Base-by-base conservation (phyloP, 2,888 invertebrate genomes). In the Perizoma flavofasciatum region DNA sequence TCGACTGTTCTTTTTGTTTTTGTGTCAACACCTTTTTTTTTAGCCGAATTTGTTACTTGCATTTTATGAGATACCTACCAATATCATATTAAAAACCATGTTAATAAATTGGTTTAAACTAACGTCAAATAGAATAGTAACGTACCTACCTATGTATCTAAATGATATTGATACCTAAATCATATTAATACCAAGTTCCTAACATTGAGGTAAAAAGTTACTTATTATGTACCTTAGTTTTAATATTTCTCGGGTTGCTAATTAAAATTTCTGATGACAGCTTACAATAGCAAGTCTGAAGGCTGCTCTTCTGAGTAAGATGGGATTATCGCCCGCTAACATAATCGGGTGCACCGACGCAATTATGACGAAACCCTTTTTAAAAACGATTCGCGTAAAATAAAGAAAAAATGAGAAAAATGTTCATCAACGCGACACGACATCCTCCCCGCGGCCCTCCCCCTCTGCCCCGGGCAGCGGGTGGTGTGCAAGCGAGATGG, bases 381-480 rank as follows among this genome's bases (percentile, higher is more conserved):
- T 89, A 91, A 91, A 91, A 92, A 87, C 90, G 91, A 89, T 90
- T 92, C 90, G 88, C 89, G 85, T 86, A 88, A 89, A 91, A 90
- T 85, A 88, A 89, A 86, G 84, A 86, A 89, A 89, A 90, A 88
- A 88, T 83, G 88, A 88, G 89, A 91, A 91, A 90, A 92, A 91
- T 89, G 90, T 90, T 91, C 91, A 91, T 92, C 91, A 92, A 91
- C 92, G 90, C 91, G 90, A 91, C 92, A 90, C 87, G 86, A 81
- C 83, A 77, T 83, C 83, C 83, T 81, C 79, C 78, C 76, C 72
- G 73, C 69, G 71, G 68, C 72, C 72, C 63, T 70, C 70, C 72
- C 80, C 79, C 74, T 67, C 71, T 78, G 83, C 87, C 81, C 79
- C 81, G 78, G 85, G 87, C 86, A 84, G 85, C 87, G 89, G 89